These are phyloP conservation scores for Syrmaticus mikado DNA, from an alignment of 2,113 vertebrate species.

Conservation along the genomic window DNA sequence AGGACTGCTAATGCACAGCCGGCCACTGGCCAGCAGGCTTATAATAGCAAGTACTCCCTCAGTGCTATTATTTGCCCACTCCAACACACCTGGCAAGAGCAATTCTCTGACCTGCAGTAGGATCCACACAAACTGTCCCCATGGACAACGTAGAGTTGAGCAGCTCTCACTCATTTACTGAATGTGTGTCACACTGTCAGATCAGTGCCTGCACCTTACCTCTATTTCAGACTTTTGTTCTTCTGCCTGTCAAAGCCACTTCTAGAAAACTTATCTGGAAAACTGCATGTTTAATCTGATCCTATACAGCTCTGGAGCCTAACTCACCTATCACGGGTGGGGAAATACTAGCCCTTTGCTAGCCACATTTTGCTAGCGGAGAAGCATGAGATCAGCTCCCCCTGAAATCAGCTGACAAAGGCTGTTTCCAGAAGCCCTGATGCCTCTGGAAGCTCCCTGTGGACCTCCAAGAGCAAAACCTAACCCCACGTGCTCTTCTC, in stretches of 20 bases:
- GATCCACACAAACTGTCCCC: background rate
- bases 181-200: background rate
- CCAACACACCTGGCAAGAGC: background rate
- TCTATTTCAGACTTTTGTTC: background rate
- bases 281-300: background rate
- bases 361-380: background rate
- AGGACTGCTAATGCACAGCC: background rate
- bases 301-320: background rate
- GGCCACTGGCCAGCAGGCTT: slow-evolving; percentile 15
- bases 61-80: background rate
- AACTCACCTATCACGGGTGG: background rate
- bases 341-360: slow-evolving; percentile 2
- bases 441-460: background rate
- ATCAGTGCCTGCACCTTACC: background rate
- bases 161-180: background rate
- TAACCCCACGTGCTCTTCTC: background rate
- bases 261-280: background rate
- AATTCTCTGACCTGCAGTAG: background rate
- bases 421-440: slow-evolving; percentile 38
- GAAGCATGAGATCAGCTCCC: slow-evolving; percentile 33
- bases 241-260: background rate
- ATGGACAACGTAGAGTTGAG: background rate
- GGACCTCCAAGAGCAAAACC: slow-evolving; percentile 20
- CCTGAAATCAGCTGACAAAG: slow-evolving; percentile 36
- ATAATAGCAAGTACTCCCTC: slow-evolving; percentile 36